Evolutionary conservation across 2,113 vertebrate genomes (phyloP).

Genomic region (Panurus biarmicus): DNA sequence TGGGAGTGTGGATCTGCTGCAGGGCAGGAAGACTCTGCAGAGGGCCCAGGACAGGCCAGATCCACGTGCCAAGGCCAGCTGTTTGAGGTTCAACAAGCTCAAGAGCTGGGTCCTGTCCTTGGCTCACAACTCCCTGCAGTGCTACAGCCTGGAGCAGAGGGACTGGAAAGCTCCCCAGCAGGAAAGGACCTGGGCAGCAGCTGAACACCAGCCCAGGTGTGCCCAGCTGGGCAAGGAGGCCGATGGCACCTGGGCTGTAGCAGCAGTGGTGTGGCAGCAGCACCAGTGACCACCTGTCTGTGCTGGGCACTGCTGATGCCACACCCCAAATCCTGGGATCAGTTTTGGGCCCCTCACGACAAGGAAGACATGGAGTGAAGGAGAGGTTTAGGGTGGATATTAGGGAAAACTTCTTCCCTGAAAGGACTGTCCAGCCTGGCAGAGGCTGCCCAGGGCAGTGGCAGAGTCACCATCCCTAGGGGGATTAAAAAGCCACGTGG

Average conservation of each 20-base stretch:
- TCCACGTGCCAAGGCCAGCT: not conserved
- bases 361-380: not conserved
- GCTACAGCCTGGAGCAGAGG: not conserved
- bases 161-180: not conserved
- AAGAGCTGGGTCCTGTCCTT: not conserved
- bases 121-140: not conserved
- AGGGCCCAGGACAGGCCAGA: not conserved
- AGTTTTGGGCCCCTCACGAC: rapidly evolving
- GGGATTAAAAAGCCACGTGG: too few relatives aligned
- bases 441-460: not conserved
- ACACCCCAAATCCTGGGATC: not conserved
- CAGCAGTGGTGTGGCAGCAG: not conserved
- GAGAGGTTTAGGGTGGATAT: not conserved
- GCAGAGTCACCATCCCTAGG: not conserved
- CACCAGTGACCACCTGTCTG: not conserved
- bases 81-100: too few relatives aligned
- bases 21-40: not conserved
- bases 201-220: not conserved
- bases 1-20: not conserved
- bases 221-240: not conserved
- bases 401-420: not conserved
- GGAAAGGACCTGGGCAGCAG: not conserved
- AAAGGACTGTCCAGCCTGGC: not conserved
- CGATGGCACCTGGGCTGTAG: not conserved
- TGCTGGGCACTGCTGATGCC: not conserved